Conservation (phyloP, 2,888 invertebrate species). For the Nineta flava region DNA sequence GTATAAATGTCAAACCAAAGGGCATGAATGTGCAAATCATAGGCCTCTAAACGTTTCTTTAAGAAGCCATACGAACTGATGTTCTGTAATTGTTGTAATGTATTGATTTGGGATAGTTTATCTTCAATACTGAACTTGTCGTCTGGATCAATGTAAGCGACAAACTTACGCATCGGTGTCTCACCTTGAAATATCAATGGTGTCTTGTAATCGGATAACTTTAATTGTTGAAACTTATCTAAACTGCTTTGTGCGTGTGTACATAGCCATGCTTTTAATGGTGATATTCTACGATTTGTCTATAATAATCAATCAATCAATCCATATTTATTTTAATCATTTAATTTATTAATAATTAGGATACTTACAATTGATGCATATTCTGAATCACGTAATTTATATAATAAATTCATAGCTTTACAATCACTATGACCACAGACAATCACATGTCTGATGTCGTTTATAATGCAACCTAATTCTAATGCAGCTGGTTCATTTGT, state of each 20-base stretch:
- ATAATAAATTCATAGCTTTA: slow-evolving; percentile 91
- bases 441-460: slow-evolving; percentile 80
- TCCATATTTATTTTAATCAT: not conserved
- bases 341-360: not conserved
- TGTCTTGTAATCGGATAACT: slow-evolving; percentile 40
- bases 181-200: slow-evolving; percentile 77
- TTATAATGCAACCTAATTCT: slow-evolving; percentile 84
- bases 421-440: slow-evolving; percentile 98
- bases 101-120: slow-evolving; percentile 89
- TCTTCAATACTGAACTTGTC: slow-evolving; percentile 77
- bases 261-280: slow-evolving; percentile 81
- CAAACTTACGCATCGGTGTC: slow-evolving; percentile 73
- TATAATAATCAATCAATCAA: slow-evolving; percentile 22
- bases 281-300: slow-evolving; percentile 68
- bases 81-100: slow-evolving; percentile 82
- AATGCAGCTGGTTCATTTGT: slow-evolving; percentile 93
- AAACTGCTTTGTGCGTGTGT: slow-evolving; percentile 71
- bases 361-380: slow-evolving; percentile 45
- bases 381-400: slow-evolving; percentile 62
- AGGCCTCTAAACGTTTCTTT: slow-evolving; percentile 60
- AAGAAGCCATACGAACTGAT: slow-evolving; percentile 85
- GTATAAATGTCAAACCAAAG: slow-evolving; percentile 97
- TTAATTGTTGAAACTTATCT: slow-evolving; percentile 63
- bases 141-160: slow-evolving; percentile 89
- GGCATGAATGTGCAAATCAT: slow-evolving; percentile 79